Conservation (phyloP, 2,113 vertebrate genomes). For the Ahaetulla prasina region DNA sequence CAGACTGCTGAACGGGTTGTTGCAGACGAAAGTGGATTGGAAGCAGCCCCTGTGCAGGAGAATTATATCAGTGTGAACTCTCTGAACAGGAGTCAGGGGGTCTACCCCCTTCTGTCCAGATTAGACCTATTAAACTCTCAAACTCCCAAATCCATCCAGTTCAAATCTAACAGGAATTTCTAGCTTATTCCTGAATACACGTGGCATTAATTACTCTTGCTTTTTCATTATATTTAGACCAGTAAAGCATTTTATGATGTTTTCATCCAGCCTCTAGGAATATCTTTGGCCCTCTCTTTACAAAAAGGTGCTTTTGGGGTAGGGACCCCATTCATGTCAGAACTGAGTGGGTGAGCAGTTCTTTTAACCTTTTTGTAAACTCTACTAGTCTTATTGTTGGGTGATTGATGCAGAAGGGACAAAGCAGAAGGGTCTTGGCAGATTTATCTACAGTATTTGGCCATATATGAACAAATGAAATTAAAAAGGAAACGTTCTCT, state of each 20-base stretch:
- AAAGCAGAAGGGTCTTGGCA: background rate
- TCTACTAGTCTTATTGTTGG: background rate
- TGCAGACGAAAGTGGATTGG: slow-evolving; percentile 28
- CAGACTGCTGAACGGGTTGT: slow-evolving; percentile 9
- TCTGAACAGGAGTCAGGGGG: slow-evolving; percentile 14
- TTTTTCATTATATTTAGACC: slow-evolving; percentile 11
- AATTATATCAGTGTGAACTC: slow-evolving; percentile 28
- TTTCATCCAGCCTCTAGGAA: background rate
- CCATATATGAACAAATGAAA: background rate
- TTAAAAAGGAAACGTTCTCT: background rate
- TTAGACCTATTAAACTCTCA: slow-evolving; percentile 9
- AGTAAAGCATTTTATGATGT: background rate
- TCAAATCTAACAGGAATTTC: background rate
- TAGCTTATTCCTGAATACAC: background rate
- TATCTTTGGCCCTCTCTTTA: background rate
- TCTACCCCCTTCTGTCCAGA: slow-evolving; percentile 30
- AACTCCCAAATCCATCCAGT: slow-evolving; percentile 8
- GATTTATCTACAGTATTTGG: background rate
- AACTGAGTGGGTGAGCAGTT: background rate
- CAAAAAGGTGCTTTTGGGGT: background rate
- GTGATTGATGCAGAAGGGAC: background rate
- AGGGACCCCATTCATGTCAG: background rate
- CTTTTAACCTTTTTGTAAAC: background rate
- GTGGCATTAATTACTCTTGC: background rate
- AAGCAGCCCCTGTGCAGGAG: background rate